Conservation (phyloP, 64 coral and sea anemone genomes). For the Pocillopora verrucosa region DNA sequence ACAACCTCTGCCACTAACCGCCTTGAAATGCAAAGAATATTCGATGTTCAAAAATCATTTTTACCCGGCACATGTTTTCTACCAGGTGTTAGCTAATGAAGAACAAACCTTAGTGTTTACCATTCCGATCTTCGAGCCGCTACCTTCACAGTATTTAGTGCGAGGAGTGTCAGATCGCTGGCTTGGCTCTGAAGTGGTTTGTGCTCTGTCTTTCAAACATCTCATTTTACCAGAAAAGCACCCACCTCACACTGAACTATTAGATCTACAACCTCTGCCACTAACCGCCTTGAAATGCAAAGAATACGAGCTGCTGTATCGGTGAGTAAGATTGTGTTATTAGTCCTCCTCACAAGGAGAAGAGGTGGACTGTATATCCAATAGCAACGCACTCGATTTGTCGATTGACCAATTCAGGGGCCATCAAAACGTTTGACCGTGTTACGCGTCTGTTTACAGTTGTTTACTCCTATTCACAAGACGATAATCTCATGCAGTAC, state of each 20-base stretch:
- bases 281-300: conserved; percentile 76
- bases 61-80: neutral
- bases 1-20: conserved; percentile 90
- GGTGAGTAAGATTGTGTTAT: neutral
- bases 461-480: no score
- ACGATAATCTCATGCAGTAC: no score
- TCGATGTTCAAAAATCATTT: no score
- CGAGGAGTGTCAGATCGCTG: conserved; percentile 91
- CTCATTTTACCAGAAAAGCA: conserved; percentile 93
- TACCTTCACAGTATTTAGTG: conserved; percentile 92
- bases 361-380: no score
- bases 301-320: conserved; percentile 77
- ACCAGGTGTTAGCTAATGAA: conserved; percentile 76
- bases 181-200: conserved; percentile 89
- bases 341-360: no score
- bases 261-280: conserved; percentile 94
- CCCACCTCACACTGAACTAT: conserved; percentile 92
- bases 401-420: no score
- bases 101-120: conserved; percentile 86
- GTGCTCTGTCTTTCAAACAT: conserved; percentile 94
- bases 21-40: conserved; percentile 69
- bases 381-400: no score
- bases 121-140: conserved; percentile 96
- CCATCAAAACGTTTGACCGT: no score
- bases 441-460: no score